Percentiles rank a stretch among this genome's conserved stretches.
Conservation (phyloP, 2,113 vertebrate species). For the Ailurus styani region DNA sequence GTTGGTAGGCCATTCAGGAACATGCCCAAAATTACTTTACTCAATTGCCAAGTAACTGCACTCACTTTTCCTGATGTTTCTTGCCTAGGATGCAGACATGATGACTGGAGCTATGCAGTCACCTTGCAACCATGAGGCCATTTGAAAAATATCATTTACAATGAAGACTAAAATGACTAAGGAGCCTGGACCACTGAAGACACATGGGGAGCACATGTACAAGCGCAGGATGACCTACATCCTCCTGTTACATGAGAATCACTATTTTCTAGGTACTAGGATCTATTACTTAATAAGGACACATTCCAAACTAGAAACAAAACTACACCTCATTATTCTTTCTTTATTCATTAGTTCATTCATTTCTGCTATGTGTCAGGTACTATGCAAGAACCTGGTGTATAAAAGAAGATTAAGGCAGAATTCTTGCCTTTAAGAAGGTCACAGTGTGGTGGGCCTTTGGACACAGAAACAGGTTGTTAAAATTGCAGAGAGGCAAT, state of each 20-base stretch:
- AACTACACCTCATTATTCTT: background rate
- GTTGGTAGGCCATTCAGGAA: background rate
- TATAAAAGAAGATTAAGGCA: background rate
- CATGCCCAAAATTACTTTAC: background rate
- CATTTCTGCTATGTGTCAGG: background rate
- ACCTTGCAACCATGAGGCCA: background rate
- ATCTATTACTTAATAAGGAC: background rate
- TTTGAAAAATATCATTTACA: background rate
- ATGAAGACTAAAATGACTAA: background rate
- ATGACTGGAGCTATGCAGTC: background rate
- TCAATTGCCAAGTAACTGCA: too few species aligned
- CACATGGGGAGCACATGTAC: background rate
- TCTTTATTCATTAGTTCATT: background rate
- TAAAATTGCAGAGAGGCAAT: background rate
- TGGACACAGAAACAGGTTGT: background rate
- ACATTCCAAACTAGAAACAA: background rate
- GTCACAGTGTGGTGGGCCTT: background rate
- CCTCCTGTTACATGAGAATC: background rate
- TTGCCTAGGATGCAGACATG: background rate
- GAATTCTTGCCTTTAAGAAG: background rate
- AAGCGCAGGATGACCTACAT: fast-evolving
- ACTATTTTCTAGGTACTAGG: background rate
- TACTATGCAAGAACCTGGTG: background rate
- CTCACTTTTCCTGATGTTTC: background rate
- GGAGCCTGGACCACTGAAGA: background rate